Base-by-base conservation (phyloP, 2,888 invertebrate genomes). In the Xestia rhomboidea region DNA sequence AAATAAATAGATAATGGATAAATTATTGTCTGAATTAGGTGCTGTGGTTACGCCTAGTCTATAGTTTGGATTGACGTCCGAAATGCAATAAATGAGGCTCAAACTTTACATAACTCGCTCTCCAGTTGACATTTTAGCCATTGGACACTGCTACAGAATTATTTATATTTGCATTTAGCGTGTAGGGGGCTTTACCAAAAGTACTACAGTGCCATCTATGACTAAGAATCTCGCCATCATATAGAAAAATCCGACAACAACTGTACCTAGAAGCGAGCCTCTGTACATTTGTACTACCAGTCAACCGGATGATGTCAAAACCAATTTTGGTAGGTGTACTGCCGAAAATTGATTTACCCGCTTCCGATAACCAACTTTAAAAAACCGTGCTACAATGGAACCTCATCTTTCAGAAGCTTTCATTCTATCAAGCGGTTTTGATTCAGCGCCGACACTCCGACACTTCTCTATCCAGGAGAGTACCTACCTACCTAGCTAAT, bases 381-480 rank as follows among this genome's bases (percentile, higher is more conserved):
- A 73, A 60, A 51, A 62, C 38, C 85, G 76, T 74, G 18, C 7
- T 13, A 80, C 77, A 88, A 73, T 83, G 87, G 63, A 74, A 49
- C 86, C 85, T n/a, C 44, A 66, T 79, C 41, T 11, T 64, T 57
- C 81, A 63, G 83, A 85, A 89, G 90, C 89, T 91, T 90, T 88
- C 85, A 88, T 84, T 84, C 73, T 86, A 89, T 89, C 88, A 85
- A 85, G 80, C 81, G 72, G 84, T 89, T 90, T 89, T 91, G 89
- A 91, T 92, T 91, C 88, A 90, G 83, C 78, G 77, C 66, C 83
- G 82, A 85, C 83, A 77, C 62, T 82, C 34, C 84, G 80, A 85
- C 81, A 77, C 62, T 82, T n/a, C 64, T 21, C n/a, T 57, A 54
- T 41, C 21, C 76, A 41, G 10, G 21, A 63, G 46, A 41, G 49